phyloP scores from a whole-genome alignment of 1,140 invertebrate species.

The Dysdera silvatica region DNA sequence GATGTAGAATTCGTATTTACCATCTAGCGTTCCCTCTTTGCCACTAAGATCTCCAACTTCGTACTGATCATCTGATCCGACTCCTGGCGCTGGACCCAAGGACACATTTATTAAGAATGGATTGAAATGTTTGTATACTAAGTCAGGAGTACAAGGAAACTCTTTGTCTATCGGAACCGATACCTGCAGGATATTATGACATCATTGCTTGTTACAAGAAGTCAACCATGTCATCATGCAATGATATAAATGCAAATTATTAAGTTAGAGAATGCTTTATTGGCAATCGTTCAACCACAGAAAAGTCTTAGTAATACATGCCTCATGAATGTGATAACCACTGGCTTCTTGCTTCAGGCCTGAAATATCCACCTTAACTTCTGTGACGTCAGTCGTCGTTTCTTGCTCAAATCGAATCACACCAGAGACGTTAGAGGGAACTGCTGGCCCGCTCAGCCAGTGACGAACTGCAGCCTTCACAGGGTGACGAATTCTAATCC shows the following conservation, averaged over 20 bases:
- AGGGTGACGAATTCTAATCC: conserved; percentile 38
- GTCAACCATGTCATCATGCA: no score
- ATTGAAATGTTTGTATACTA: conserved; percentile 74
- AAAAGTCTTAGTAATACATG: conserved; percentile 38
- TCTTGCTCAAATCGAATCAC: conserved; percentile 55
- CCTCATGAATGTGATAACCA: conserved; percentile 76
- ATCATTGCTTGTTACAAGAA: no score
- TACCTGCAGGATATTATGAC: no score
- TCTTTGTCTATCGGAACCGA: conserved; percentile 69
- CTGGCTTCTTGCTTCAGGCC: conserved; percentile 58
- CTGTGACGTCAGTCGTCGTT: conserved; percentile 72
- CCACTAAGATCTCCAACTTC: conserved; percentile 77
- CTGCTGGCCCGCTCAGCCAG: conserved; percentile 47
- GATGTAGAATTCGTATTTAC: no score
- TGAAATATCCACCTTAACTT: conserved; percentile 66
- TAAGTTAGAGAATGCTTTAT: no score
- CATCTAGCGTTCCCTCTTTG: conserved; percentile 64
- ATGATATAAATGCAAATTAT: no score
- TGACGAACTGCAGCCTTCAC: conserved; percentile 33
- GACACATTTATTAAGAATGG: conserved; percentile 60
- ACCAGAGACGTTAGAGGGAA: conserved; percentile 51
- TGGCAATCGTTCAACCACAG: no score
- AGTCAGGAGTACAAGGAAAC: conserved; percentile 75
- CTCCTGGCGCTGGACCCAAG: conserved; percentile 52
- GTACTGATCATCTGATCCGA: conserved; percentile 71